A percentile compares a stretch with the other conserved stretches of the same genome.
These are phyloP conservation scores for Elgaria multicarinata DNA, from an alignment of 2,113 vertebrate species.

Conservation along the genomic window DNA sequence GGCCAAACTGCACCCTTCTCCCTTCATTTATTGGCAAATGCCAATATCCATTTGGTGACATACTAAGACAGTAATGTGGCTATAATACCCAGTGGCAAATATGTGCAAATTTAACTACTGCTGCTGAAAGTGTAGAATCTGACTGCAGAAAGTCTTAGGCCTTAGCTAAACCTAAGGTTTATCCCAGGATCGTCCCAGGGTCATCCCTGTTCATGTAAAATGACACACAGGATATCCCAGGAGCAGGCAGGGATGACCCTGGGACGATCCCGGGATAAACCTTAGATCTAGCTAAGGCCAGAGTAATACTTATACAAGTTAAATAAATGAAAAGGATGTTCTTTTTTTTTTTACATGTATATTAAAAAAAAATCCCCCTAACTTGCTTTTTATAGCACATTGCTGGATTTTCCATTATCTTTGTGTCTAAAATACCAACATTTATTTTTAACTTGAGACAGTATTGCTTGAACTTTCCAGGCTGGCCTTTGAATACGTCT, in stretches of 20 bases:
- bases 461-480: conserved; percentile 48
- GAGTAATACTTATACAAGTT: fast-evolving
- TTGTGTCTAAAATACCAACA: not conserved
- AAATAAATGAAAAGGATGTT: conserved; percentile 14
- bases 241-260: too few species aligned
- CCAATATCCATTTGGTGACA: not conserved
- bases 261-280: too few species aligned
- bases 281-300: too few species aligned
- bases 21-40: not conserved
- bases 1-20: not conserved
- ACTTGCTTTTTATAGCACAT: conserved; percentile 52
- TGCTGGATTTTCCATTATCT: not conserved
- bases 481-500: fast-evolving
- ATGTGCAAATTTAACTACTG: not conserved
- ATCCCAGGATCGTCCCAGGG: too few species aligned
- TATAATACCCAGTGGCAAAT: not conserved
- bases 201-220: too few species aligned
- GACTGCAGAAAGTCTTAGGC: not conserved
- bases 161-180: too few species aligned
- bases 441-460: conserved; percentile 2
- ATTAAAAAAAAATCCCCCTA: conserved; percentile 58
- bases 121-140: too few species aligned
- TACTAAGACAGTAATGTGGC: fast-evolving
- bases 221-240: too few species aligned
- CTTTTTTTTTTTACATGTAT: too few species aligned